phyloP scores from a whole-genome alignment of 2,888 invertebrate genomes.

The Amblyjoppa proteus region DNA sequence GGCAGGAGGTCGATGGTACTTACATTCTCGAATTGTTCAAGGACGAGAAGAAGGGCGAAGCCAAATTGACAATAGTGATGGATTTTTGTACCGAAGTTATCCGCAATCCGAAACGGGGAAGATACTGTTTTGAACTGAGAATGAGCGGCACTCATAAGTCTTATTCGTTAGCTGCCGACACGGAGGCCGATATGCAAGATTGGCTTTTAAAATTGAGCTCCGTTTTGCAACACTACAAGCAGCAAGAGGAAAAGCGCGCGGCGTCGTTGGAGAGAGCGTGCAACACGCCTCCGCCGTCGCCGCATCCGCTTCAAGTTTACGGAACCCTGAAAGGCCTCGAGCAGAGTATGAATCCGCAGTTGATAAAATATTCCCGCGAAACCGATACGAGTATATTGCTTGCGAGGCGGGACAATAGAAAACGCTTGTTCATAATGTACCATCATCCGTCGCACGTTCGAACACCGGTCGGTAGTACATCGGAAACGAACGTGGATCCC shows the following conservation, averaged over 20 bases:
- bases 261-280: constrained; percentile 88
- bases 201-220: constrained; percentile 94
- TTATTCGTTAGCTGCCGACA: constrained; percentile 94
- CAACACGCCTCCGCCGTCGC: constrained; percentile 87
- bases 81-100: constrained; percentile 97
- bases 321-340: constrained; percentile 95
- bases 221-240: constrained; percentile 93
- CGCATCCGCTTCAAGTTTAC: constrained; percentile 88
- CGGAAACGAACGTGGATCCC: constrained; percentile 89
- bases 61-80: constrained; percentile 96
- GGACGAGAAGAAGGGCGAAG: constrained; percentile 96
- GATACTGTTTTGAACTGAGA: constrained; percentile 94
- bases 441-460: constrained; percentile 86
- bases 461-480: constrained; percentile 76
- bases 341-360: constrained; percentile 96
- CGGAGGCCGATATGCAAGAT: constrained; percentile 92
- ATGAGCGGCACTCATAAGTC: constrained; percentile 95
- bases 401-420: constrained; percentile 92
- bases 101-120: constrained; percentile 94
- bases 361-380: constrained; percentile 95
- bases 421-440: constrained; percentile 92
- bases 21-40: constrained; percentile 97
- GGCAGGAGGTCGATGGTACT: constrained; percentile 96
- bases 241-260: constrained; percentile 92
- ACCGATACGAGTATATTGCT: constrained; percentile 95